These are phyloP conservation scores for Embidobia sp. DNA, from an alignment of 2,888 invertebrate genomes.

Conservation along the genomic window DNA sequence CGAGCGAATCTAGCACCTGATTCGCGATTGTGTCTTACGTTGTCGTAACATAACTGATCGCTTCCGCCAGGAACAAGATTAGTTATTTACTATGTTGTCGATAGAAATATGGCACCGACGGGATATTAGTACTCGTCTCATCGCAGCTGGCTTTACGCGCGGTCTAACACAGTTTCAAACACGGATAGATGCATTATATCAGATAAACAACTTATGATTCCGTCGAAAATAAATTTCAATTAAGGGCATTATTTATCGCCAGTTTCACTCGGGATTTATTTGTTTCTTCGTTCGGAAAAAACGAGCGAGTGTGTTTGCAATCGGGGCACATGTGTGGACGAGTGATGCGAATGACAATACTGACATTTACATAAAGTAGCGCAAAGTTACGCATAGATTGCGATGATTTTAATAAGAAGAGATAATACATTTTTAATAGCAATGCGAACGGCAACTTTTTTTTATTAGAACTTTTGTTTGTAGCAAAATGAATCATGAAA, in stretches of 20 bases:
- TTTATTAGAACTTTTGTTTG: no score
- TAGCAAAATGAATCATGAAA: no score
- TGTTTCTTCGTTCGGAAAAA: no score
- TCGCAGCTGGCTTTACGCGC: constrained; percentile 59
- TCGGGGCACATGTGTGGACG: no score
- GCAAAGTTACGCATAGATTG: no score
- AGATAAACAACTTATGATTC: constrained; percentile 54
- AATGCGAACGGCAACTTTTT: no score
- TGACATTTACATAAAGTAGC: no score
- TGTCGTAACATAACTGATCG: constrained; percentile 73
- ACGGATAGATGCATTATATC: constrained; percentile 37
- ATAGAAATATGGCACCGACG: constrained; percentile 60
- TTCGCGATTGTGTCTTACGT: constrained; percentile 65
- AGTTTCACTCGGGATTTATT: constrained; percentile 24
- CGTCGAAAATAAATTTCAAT: constrained; percentile 59
- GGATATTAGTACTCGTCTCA: constrained; percentile 62
- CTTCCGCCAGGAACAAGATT: constrained; percentile 71
- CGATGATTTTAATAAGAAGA: no score
- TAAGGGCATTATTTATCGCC: constrained; percentile 45
- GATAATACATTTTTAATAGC: no score
- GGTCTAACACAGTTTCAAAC: constrained; percentile 15
- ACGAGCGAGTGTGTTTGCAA: no score
- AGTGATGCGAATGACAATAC: no score
- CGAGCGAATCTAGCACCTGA: constrained; percentile 57
- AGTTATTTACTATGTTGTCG: constrained; percentile 61